Percentiles rank a stretch among this genome's conserved stretches.
These are phyloP conservation scores for Pluvialis apricaria DNA, from an alignment of 2,113 vertebrate species.

Conservation along the genomic window DNA sequence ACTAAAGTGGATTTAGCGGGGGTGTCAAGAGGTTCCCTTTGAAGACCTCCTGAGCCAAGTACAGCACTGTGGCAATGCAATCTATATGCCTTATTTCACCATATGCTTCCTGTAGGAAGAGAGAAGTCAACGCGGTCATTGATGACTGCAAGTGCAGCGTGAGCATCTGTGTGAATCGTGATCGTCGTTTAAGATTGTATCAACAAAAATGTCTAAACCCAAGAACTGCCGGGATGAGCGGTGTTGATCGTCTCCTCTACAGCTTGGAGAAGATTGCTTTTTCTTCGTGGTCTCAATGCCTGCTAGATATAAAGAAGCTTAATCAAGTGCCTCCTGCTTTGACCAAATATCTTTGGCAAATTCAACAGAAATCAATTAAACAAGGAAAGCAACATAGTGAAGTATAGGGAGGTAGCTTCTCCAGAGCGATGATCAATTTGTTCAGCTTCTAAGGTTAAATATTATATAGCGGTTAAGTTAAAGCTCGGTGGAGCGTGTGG, in stretches of 20 bases:
- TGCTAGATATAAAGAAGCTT: background rate
- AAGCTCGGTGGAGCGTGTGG: background rate
- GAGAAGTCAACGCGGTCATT: rapidly evolving
- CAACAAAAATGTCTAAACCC: background rate
- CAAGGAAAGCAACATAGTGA: background rate
- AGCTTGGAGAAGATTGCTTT: background rate
- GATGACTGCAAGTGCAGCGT: rapidly evolving
- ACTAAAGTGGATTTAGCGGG: background rate
- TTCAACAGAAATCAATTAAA: background rate
- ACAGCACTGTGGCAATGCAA: rapidly evolving
- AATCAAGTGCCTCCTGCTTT: background rate
- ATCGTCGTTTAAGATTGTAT: rapidly evolving
- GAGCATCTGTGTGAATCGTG: background rate
- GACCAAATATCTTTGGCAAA: background rate
- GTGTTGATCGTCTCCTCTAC: background rate
- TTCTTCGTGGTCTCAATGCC: background rate
- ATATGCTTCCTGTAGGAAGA: background rate
- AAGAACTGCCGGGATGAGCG: rapidly evolving
- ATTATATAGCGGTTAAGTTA: background rate
- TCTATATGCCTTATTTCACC: background rate
- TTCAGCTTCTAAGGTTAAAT: background rate
- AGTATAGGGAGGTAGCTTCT: background rate
- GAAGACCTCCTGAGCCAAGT: background rate
- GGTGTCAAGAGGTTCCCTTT: background rate
- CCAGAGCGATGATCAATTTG: background rate